Conservation (phyloP, 2,113 vertebrate species). For the Phaetusa simplex region DNA sequence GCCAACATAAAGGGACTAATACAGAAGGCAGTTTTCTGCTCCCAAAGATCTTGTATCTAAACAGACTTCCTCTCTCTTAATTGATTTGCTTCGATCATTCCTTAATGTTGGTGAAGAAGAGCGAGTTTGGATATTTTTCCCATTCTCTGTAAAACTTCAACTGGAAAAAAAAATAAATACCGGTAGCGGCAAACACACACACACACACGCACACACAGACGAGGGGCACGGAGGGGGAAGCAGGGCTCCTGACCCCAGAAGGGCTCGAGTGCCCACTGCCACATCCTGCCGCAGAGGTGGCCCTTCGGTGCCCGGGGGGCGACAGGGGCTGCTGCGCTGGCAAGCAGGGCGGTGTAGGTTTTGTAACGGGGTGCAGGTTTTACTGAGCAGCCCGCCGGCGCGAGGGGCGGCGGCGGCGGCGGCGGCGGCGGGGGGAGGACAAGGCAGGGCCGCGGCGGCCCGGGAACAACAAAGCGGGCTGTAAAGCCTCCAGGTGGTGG, state of each 20-base stretch:
- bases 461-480: slow-evolving; percentile 71
- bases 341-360: not conserved
- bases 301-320: not conserved
- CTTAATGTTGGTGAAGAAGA: not conserved
- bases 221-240: too few relatives aligned
- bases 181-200: not conserved
- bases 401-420: not conserved
- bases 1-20: not conserved
- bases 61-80: not conserved
- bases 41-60: not conserved
- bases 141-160: not conserved
- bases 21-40: slow-evolving; percentile 45
- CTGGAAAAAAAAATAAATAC: too few relatives aligned
- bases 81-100: slow-evolving; percentile 3
- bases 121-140: not conserved
- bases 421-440: too few relatives aligned
- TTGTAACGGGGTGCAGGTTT: not conserved
- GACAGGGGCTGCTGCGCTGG: not conserved
- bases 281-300: not conserved
- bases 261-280: not conserved
- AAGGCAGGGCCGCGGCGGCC: not conserved
- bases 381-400: not conserved
- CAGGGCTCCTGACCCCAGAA: not conserved
- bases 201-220: not conserved
- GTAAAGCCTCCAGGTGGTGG: slow-evolving; percentile 75